These are phyloP conservation scores for Sciurus carolinensis DNA, from an alignment of 2,797 vertebrate species.

Conservation along the genomic window DNA sequence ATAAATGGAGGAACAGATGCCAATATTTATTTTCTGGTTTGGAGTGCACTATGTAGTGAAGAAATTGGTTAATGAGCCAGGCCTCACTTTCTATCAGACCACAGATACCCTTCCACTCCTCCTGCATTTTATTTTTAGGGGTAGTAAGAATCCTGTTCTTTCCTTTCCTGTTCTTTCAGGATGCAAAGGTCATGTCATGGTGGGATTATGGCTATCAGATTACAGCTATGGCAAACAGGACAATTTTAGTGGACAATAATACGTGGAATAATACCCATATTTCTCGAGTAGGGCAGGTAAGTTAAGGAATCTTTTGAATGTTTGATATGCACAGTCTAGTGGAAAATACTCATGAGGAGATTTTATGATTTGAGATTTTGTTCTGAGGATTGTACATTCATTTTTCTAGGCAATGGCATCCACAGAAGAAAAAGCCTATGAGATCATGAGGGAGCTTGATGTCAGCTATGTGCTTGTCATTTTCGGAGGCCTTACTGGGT, in stretches of 20 bases:
- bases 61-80: conserved; percentile 15
- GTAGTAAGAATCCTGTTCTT: neutral
- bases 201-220: conserved; percentile 99
- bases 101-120: neutral
- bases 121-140: conserved; percentile 32
- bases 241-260: conserved; percentile 99
- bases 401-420: conserved; percentile 96
- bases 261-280: conserved; percentile 99
- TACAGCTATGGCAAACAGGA: conserved; percentile 99
- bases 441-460: conserved; percentile 99
- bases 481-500: conserved; percentile 98
- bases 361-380: neutral
- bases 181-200: conserved; percentile 99
- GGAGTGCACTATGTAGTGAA: neutral
- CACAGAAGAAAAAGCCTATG: conserved; percentile 97
- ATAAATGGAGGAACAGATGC: conserved; percentile 16
- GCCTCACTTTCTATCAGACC: neutral
- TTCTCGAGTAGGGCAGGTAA: conserved; percentile 98
- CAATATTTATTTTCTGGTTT: conserved; percentile 22
- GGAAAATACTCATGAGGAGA: neutral
- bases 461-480: conserved; percentile 99
- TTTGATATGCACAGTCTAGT: neutral
- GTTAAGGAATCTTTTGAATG: neutral
- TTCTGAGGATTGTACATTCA: conserved; percentile 33
- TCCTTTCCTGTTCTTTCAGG: conserved; percentile 88